A percentile compares a stretch with the other conserved stretches of the same genome.
Conservation (phyloP, 1,140 invertebrate genomes). For the Holotrichia oblita region DNA sequence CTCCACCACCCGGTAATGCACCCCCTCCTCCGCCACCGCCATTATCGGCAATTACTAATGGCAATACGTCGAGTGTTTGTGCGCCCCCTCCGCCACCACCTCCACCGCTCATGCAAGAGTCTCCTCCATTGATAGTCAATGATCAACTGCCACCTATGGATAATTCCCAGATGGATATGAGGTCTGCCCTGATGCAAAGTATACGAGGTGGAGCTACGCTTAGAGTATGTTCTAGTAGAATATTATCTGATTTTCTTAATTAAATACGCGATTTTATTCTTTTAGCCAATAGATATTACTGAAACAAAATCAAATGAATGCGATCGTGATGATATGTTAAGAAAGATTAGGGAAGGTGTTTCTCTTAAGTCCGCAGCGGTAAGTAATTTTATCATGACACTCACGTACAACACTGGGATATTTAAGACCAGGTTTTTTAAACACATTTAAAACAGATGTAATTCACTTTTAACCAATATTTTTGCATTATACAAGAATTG, state of each 20-base stretch:
- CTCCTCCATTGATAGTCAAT: not conserved
- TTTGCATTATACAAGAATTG: too few species aligned
- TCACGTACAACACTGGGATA: too few species aligned
- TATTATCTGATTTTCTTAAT: not conserved
- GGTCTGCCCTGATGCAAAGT: conserved; percentile 78
- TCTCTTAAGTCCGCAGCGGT: conserved; percentile 6
- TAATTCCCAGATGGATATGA: conserved; percentile 62
- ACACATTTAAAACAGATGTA: too few species aligned
- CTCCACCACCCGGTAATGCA: conserved; percentile 60
- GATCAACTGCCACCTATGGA: conserved; percentile 55
- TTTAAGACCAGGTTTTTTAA: too few species aligned
- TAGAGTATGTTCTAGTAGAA: conserved; percentile 62
- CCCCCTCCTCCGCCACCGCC: conserved; percentile 47
- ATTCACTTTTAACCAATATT: too few species aligned
- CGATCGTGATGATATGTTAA: conserved; percentile 10
- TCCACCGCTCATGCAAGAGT: conserved; percentile 47
- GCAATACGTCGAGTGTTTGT: not conserved
- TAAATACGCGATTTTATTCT: not conserved
- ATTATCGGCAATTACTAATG: conserved; percentile 46
- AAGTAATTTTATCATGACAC: not conserved
- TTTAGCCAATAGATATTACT: not conserved
- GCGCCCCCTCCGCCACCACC: conserved; percentile 59
- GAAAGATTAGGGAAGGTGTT: conserved; percentile 9
- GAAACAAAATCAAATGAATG: conserved; percentile 21
- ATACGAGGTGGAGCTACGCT: conserved; percentile 76